phyloP scores from a whole-genome alignment of 2,113 vertebrate genomes.

The Acrocephalus kingi region DNA sequence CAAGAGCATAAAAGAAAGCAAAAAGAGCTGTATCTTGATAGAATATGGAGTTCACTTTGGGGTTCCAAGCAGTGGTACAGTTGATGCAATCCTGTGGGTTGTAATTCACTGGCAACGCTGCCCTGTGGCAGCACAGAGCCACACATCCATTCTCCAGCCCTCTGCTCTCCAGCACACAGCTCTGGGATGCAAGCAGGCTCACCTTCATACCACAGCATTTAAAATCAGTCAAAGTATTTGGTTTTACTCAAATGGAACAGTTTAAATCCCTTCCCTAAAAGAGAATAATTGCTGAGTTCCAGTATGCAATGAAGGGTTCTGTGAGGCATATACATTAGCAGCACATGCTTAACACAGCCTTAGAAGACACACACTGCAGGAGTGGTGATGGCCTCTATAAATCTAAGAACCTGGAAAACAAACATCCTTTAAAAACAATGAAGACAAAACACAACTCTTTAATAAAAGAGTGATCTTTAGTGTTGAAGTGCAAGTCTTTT shows the following conservation, averaged over 20 bases:
- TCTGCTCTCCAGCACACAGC: background rate
- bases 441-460: background rate
- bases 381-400: background rate
- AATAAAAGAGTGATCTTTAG: background rate
- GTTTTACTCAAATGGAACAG: background rate
- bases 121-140: background rate
- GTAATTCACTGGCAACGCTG: background rate
- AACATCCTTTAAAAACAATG: background rate
- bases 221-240: background rate
- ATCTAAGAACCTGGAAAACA: background rate
- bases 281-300: background rate
- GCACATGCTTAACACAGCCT: background rate
- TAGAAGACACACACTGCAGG: background rate
- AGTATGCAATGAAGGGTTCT: background rate
- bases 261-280: background rate
- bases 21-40: background rate
- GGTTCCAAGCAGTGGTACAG: background rate
- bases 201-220: rapidly evolving
- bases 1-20: background rate
- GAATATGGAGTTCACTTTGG: background rate
- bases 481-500: background rate
- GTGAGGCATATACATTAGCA: background rate
- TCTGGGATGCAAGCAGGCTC: background rate
- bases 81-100: background rate
- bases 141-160: background rate